These are phyloP conservation scores for Indicator indicator DNA, from an alignment of 2,113 vertebrate species.

Conservation along the genomic window DNA sequence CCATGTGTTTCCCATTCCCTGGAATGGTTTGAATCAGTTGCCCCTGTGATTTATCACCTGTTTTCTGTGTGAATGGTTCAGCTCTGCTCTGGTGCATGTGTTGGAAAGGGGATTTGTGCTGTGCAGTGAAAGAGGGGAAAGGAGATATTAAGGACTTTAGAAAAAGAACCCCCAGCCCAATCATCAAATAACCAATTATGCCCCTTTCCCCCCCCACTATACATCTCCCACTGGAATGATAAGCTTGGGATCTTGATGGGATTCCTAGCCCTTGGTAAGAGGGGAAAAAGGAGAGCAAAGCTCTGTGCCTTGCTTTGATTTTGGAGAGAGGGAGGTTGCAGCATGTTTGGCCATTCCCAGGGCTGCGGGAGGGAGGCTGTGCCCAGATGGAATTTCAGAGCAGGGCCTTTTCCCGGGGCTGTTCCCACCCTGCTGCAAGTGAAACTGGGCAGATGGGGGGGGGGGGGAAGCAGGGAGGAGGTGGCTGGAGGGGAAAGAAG, in stretches of 20 bases:
- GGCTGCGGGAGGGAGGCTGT: background rate
- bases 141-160: background rate
- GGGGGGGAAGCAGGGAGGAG: background rate
- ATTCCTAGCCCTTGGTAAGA: background rate
- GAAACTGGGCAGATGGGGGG: background rate
- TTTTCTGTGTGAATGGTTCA: slow-evolving; percentile 54
- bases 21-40: slow-evolving; percentile 66
- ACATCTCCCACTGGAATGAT: background rate
- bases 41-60: slow-evolving; percentile 81
- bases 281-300: background rate
- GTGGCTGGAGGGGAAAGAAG: background rate
- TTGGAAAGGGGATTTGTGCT: slow-evolving; percentile 53
- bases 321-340: background rate
- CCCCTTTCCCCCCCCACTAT: background rate
- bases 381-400: slow-evolving; percentile 9
- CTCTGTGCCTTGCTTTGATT: slow-evolving; percentile 24
- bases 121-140: background rate
- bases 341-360: background rate
- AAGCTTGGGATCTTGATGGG: background rate
- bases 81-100: slow-evolving; percentile 54
- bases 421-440: background rate
- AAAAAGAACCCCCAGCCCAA: background rate
- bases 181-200: slow-evolving; percentile 1
- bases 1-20: slow-evolving; percentile 80
- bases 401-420: background rate